Conservation (phyloP, 2,113 vertebrate genomes). For the Beaufortia kweichowensis region DNA sequence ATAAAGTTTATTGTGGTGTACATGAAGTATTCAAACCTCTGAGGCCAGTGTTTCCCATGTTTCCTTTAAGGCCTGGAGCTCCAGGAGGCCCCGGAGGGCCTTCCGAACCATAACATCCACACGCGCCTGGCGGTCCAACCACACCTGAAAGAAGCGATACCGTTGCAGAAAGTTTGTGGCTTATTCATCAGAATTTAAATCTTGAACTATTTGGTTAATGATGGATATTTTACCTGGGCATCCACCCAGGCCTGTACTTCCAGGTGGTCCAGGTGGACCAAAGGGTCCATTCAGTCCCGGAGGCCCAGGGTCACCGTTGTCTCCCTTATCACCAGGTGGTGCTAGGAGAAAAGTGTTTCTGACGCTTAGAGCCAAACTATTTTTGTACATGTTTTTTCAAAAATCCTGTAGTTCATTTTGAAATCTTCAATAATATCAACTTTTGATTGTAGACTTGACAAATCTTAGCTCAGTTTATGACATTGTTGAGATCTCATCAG, state of each 20-base stretch:
- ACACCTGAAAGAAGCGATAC: conserved; percentile 60
- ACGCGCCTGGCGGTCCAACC: conserved; percentile 63
- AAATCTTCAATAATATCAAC: no score
- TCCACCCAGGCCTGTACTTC: conserved; percentile 62
- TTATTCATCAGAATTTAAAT: background rate
- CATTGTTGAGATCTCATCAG: no score
- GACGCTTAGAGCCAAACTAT: background rate
- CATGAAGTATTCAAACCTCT: conserved; percentile 61
- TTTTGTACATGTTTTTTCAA: background rate
- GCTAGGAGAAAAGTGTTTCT: conserved; percentile 48
- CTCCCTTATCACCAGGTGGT: conserved; percentile 57
- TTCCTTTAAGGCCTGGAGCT: conserved; percentile 58
- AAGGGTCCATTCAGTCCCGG: conserved; percentile 43
- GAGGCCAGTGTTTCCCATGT: conserved; percentile 57
- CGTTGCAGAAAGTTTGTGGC: background rate
- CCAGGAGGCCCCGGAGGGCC: conserved; percentile 64
- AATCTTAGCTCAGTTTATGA: no score
- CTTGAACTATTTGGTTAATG: background rate
- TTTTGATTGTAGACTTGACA: no score
- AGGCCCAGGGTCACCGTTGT: conserved; percentile 39
- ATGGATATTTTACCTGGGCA: conserved; percentile 45
- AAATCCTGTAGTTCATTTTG: no score
- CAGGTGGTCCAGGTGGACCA: conserved; percentile 62
- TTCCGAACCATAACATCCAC: conserved; percentile 61
- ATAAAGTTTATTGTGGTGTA: background rate